Conservation (phyloP, 2,113 vertebrate genomes). For the Chloebia gouldiae region DNA sequence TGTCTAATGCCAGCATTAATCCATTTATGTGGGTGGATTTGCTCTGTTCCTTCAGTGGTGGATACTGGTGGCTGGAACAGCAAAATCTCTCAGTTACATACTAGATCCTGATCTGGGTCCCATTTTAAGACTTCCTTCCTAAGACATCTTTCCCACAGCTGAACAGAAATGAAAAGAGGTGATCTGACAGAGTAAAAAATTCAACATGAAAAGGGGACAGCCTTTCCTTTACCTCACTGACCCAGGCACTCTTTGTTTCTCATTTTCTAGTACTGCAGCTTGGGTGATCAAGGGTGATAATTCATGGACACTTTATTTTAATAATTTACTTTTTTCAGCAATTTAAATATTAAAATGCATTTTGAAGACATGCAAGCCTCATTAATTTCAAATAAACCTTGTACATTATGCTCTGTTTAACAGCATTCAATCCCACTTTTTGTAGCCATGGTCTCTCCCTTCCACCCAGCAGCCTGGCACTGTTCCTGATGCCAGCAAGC, state of each 20-base stretch:
- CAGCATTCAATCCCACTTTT: neutral
- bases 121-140: neutral
- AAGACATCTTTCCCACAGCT: neutral
- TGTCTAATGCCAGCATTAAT: neutral
- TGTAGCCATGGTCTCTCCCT: neutral
- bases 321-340: neutral
- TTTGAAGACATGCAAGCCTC: neutral
- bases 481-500: neutral
- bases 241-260: neutral
- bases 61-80: neutral
- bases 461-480: neutral
- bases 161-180: neutral
- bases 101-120: neutral
- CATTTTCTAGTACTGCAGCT: neutral
- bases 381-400: slow-evolving; percentile 7
- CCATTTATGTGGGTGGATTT: neutral
- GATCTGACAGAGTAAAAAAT: neutral
- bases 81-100: neutral
- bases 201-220: neutral
- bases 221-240: neutral
- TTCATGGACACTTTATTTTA: neutral
- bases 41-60: neutral
- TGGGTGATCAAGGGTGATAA: neutral
- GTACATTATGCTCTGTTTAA: neutral
- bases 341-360: slow-evolving; percentile 33